These are phyloP conservation scores for Pachypeltis micranthus DNA, from an alignment of 1,140 invertebrate species.

Conservation along the genomic window DNA sequence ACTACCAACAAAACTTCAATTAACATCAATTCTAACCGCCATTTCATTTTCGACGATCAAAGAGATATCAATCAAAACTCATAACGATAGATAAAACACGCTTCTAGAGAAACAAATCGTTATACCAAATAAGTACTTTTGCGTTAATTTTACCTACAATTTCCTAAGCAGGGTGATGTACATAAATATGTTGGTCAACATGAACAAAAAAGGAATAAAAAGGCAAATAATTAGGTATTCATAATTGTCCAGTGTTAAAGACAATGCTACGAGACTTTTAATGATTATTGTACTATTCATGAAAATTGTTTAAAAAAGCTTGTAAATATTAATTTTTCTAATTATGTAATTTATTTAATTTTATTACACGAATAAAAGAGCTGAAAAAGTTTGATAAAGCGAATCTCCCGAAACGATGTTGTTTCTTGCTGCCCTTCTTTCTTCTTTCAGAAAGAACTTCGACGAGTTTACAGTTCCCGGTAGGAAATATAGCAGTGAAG, in stretches of 20 bases:
- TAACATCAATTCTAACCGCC: no score
- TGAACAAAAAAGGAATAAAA: conserved; percentile 6
- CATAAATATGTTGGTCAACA: conserved; percentile 11
- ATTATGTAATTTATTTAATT: conserved; percentile 25
- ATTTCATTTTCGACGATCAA: no score
- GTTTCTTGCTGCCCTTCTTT: no score
- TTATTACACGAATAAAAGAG: conserved; percentile 25
- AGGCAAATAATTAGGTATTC: conserved; percentile 1
- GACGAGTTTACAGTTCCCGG: no score
- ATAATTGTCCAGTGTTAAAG: conserved; percentile 20
- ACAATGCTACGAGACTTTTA: conserved; percentile 22
- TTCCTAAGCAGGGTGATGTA: conserved; percentile 18
- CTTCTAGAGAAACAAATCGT: no score
- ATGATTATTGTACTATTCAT: conserved; percentile 22
- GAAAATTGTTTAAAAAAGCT: conserved; percentile 25
- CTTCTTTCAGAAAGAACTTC: no score
- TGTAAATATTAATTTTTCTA: conserved; percentile 27
- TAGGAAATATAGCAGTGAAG: no score
- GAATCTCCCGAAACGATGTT: not conserved
- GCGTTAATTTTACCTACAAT: no score
- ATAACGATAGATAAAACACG: no score
- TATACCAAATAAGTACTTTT: no score
- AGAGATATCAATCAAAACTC: no score
- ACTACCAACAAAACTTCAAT: no score
- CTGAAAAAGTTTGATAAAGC: not conserved